Evolutionary conservation across 2,113 vertebrate species (phyloP).

Genomic region (Stomatorhinus ivindoensis): DNA sequence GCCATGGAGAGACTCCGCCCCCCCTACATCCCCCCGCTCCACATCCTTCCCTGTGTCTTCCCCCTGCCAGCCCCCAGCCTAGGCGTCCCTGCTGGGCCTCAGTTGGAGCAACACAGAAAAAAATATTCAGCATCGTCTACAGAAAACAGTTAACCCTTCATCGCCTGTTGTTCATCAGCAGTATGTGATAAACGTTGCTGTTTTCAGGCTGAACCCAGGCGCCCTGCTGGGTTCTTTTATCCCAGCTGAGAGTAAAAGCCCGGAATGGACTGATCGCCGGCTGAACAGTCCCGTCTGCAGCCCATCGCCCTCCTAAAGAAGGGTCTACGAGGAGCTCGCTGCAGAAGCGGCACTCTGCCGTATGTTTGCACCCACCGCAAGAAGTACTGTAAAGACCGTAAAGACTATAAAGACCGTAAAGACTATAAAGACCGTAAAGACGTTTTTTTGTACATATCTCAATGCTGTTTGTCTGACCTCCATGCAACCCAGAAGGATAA

Average conservation of each 20-base stretch:
- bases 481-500: too few species aligned
- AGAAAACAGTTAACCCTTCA: background rate
- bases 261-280: background rate
- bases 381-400: background rate
- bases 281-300: background rate
- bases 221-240: background rate
- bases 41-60: background rate
- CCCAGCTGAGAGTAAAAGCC: background rate
- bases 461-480: background rate
- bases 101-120: background rate
- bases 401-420: background rate
- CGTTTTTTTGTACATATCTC: background rate
- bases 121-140: background rate
- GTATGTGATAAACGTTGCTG: background rate
- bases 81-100: background rate
- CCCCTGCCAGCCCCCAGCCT: background rate
- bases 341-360: background rate
- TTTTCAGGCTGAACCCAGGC: background rate
- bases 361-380: background rate
- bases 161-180: background rate
- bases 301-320: background rate
- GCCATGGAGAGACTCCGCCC: background rate
- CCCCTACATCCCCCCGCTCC: background rate
- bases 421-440: background rate
- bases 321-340: background rate